Conservation (phyloP, 1,140 invertebrate species). For the Eriocheir sinensis region DNA sequence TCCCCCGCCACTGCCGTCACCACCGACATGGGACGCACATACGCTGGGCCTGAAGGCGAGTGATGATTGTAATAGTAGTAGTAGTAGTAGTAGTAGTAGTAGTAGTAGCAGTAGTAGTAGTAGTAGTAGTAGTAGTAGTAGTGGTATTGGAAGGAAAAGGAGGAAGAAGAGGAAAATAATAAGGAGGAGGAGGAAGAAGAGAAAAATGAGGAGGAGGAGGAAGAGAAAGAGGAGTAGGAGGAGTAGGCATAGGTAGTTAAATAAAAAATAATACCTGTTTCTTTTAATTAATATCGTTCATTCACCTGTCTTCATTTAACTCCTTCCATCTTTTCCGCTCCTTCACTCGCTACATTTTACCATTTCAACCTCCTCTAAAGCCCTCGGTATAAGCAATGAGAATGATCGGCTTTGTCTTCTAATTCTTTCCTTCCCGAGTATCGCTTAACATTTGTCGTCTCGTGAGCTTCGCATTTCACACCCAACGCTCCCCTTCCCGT, state of each 20-base stretch:
- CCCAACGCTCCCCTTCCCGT: background rate
- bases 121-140: background rate
- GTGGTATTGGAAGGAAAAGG: too few species aligned
- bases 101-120: background rate
- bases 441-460: conserved; percentile 26
- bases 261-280: too few species aligned
- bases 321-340: background rate
- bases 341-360: background rate
- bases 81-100: conserved; percentile 24
- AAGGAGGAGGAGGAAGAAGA: too few species aligned
- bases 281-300: too few species aligned
- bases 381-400: background rate
- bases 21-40: conserved; percentile 82
- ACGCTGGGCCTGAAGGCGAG: conserved; percentile 79
- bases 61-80: background rate
- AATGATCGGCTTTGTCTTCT: background rate
- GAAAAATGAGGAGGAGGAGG: too few species aligned
- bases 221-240: too few species aligned
- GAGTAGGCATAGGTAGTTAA: too few species aligned
- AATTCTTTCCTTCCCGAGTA: background rate
- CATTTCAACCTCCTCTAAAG: background rate
- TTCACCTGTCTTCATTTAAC: too few species aligned
- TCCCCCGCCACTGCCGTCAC: conserved; percentile 80
- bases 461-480: background rate
- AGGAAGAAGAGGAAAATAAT: too few species aligned